Evolutionary conservation across 2,888 invertebrate genomes (phyloP).

Genomic region (Syritta pipiens): DNA sequence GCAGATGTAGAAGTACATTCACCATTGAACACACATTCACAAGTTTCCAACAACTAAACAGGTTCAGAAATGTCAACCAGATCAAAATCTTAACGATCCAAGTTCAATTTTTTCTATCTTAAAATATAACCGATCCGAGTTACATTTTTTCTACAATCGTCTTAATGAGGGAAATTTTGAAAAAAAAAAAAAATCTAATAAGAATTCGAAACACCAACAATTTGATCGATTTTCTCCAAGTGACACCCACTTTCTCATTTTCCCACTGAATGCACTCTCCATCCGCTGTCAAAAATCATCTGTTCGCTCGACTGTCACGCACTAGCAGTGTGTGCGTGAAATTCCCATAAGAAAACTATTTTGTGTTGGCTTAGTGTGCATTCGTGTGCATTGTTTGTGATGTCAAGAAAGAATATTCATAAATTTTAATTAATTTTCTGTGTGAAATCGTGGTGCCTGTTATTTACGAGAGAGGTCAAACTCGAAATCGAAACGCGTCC

Average conservation of each 20-base stretch:
- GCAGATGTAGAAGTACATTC: no score
- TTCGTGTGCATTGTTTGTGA: slow-evolving; percentile 69
- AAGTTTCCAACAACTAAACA: no score
- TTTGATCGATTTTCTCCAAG: not conserved
- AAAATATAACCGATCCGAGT: no score
- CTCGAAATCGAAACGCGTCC: slow-evolving; percentile 33
- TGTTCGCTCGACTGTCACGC: slow-evolving; percentile 48
- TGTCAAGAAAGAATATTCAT: slow-evolving; percentile 61
- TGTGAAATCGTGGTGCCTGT: slow-evolving; percentile 57
- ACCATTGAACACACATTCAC: no score
- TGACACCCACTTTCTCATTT: not conserved
- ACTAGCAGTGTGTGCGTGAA: slow-evolving; percentile 38
- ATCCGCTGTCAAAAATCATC: slow-evolving; percentile 46
- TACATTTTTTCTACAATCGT: slow-evolving; percentile 40
- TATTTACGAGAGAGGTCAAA: slow-evolving; percentile 38
- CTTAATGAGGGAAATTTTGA: not conserved
- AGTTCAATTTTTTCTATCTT: no score
- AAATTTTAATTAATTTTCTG: slow-evolving; percentile 60
- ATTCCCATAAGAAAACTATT: slow-evolving; percentile 36
- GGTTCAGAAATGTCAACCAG: no score
- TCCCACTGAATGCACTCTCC: not conserved
- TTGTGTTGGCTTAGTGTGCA: slow-evolving; percentile 58
- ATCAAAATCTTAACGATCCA: no score
- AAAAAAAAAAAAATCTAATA: not conserved
- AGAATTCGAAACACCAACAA: not conserved